Conservation (phyloP, 2,797 vertebrate genomes). For the Xerus rutilus region DNA sequence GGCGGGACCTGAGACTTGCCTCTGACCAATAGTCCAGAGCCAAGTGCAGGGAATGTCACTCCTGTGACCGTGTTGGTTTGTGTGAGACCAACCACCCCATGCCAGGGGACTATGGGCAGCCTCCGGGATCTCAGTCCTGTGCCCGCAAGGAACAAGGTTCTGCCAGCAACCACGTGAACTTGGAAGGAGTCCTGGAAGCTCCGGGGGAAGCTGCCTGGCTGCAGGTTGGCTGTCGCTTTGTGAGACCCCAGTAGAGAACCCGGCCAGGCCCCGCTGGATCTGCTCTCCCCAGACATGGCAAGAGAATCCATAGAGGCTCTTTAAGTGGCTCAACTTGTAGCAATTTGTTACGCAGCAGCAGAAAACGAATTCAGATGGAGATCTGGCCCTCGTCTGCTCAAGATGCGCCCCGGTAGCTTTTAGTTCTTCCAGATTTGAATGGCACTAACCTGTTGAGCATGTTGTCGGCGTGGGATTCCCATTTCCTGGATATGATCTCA, state of each 20-base stretch:
- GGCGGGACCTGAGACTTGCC: no score
- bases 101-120: no score
- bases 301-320: not conserved
- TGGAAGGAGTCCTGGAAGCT: not conserved
- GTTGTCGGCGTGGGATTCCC: not conserved
- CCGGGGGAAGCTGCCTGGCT: not conserved
- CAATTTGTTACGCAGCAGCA: not conserved
- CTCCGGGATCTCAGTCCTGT: not conserved
- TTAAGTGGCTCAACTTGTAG: not conserved
- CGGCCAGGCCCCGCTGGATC: not conserved
- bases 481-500: not conserved
- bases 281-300: not conserved
- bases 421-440: not conserved
- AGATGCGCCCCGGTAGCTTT: no score
- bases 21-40: not conserved
- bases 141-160: not conserved
- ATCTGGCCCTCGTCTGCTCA: not conserved
- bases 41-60: not conserved
- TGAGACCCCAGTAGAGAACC: not conserved
- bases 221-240: no score
- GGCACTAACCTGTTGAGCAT: not conserved
- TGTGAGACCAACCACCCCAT: no score
- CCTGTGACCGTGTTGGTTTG: rapidly evolving
- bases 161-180: no score
- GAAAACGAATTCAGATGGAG: not conserved